Evolutionary conservation across 2,797 vertebrate species (phyloP), one percentile per base, ranked within the genome.

Genomic region (Lithobates pipiens): DNA sequence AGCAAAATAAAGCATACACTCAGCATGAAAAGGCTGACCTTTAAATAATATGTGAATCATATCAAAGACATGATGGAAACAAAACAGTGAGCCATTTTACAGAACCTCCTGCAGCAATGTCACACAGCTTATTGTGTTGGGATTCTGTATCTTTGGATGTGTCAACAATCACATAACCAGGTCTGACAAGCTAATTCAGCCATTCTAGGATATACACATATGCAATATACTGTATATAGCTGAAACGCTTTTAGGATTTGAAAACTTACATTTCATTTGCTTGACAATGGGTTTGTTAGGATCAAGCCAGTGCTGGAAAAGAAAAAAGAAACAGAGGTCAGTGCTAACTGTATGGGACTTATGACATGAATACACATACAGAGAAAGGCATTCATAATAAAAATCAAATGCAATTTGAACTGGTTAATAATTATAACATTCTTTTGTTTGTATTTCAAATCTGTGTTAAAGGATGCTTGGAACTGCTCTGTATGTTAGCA

Each of bases 181-280:
- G 15, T 0, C 21, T 73, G 9, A 44, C 39, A 73, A 46, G 21
- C 46, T 9, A 18, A 57, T 57, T 34, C 50, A 61, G 13, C 21
- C 3, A 10, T 16, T 68, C 7, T 78, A n/a, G 32, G 10, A 42
- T n/a, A 63, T 36, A 34, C 34, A 61, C 27, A 7, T 61, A 21
- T 23, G 1, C 2, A 27, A 88, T 0, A 36, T 36, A 36, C 34
- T 36, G 34, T 76, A 79, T 75, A 18, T 63, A 87, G 50, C 50
- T 16, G 21, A 57, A 68, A 80, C 23, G 85, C 25, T 9, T 72
- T 25, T 87, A 80, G 80, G 89, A 71, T 88, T 76, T 85, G 88
- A 85, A 92, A 85, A 97, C 97, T 99, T 96, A 99, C 98, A 96
- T 96, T 99, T 99, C 97, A 99, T 98, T 94, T 99, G 98, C 91